Evolutionary conservation across 2,797 vertebrate genomes (phyloP).

Genomic region (Squalus acanthias): DNA sequence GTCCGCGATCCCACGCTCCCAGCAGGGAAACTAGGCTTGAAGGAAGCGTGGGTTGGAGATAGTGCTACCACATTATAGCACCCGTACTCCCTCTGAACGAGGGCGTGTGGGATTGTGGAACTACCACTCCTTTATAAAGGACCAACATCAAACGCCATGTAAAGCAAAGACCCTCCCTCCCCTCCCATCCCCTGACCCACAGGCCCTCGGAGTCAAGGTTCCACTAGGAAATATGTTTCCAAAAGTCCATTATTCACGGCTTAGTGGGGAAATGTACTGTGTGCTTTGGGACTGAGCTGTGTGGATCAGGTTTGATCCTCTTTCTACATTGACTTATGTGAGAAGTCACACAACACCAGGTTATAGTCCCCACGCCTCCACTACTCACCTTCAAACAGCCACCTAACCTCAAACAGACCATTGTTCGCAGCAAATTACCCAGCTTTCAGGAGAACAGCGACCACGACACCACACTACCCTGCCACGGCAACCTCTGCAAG

Average conservation of each 20-base stretch:
- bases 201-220: neutral
- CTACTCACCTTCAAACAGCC: too few species aligned
- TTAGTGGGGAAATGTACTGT: too few species aligned
- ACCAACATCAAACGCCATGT: neutral
- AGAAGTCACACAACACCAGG: too few species aligned
- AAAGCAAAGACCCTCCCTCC: neutral
- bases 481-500: too few species aligned
- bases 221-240: neutral
- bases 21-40: neutral
- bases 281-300: neutral
- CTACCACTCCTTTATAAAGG: neutral
- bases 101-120: neutral
- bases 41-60: neutral
- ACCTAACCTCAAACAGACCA: too few species aligned
- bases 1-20: neutral
- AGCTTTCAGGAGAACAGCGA: too few species aligned
- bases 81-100: neutral
- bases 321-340: too few species aligned
- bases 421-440: too few species aligned
- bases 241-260: neutral
- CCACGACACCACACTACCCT: too few species aligned
- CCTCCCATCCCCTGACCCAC: neutral
- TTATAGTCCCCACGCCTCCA: too few species aligned
- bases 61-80: neutral
- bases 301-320: neutral